Conservation (phyloP, 2,888 invertebrate genomes). For the Sinotaia quadrata region DNA sequence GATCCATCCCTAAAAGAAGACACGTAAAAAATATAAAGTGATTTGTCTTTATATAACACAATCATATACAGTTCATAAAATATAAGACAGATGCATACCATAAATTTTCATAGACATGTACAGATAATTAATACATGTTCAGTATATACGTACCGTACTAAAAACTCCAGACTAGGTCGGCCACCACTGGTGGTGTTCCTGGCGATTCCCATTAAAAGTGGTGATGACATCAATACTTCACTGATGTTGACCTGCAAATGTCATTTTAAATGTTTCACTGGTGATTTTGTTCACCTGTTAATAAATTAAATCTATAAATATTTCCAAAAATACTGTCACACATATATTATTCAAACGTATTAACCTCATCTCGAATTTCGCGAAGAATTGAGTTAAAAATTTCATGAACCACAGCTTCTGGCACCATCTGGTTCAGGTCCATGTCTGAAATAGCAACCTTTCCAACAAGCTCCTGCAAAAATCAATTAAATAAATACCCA, state of each 20-base stretch:
- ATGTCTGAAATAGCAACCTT: slow-evolving; percentile 52
- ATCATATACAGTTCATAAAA: no score
- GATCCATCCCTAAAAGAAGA: no score
- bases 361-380: slow-evolving; percentile 72
- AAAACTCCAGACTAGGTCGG: slow-evolving; percentile 71
- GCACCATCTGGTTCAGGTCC: slow-evolving; percentile 45
- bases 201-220: slow-evolving; percentile 68
- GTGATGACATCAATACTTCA: slow-evolving; percentile 40
- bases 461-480: slow-evolving; percentile 64
- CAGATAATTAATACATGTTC: no score
- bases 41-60: no score
- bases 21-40: no score
- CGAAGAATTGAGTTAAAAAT: slow-evolving; percentile 70
- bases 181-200: slow-evolving; percentile 68
- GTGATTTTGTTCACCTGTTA: not conserved
- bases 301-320: no score
- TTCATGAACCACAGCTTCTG: slow-evolving; percentile 62
- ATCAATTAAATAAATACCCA: slow-evolving; percentile 4
- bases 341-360: slow-evolving; percentile 46
- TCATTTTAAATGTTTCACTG: not conserved
- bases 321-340: no score
- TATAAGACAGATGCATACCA: no score
- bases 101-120: no score
- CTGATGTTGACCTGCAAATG: slow-evolving; percentile 42
- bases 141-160: slow-evolving; percentile 66